Evolutionary conservation across 2,888 invertebrate species (phyloP).

Genomic region (Laspeyria flexula): DNA sequence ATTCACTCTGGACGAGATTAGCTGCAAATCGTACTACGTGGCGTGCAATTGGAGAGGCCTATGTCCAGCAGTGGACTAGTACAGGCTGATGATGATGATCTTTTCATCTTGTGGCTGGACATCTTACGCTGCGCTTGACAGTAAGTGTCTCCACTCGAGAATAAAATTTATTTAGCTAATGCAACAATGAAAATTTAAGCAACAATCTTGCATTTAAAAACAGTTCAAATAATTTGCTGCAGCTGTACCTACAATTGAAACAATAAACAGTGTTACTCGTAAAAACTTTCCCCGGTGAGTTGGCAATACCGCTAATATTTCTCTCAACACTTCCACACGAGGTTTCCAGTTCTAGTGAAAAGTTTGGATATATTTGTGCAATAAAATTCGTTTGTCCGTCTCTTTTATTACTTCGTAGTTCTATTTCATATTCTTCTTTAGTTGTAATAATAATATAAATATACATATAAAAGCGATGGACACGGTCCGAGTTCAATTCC

Average conservation of each 20-base stretch:
- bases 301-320: neutral
- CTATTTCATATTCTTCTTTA: neutral
- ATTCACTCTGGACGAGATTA: too few relatives aligned
- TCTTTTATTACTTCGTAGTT: neutral
- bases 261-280: neutral
- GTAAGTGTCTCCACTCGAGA: too few relatives aligned
- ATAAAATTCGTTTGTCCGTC: constrained; percentile 26
- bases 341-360: constrained; percentile 13
- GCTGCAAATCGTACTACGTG: too few relatives aligned
- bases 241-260: neutral
- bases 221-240: neutral
- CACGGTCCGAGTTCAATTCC: too few relatives aligned
- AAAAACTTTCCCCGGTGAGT: neutral
- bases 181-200: neutral
- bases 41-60: too few relatives aligned
- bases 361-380: constrained; percentile 13
- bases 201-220: neutral
- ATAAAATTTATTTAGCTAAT: neutral
- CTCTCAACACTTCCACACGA: constrained; percentile 7
- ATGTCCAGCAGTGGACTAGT: too few relatives aligned
- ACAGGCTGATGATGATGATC: too few relatives aligned
- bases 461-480: too few relatives aligned
- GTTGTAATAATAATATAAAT: too few relatives aligned
- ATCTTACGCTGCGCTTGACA: too few relatives aligned
- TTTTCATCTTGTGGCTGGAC: too few relatives aligned